Conservation (phyloP, 2,113 vertebrate genomes). For the Pelmatolapia mariae region DNA sequence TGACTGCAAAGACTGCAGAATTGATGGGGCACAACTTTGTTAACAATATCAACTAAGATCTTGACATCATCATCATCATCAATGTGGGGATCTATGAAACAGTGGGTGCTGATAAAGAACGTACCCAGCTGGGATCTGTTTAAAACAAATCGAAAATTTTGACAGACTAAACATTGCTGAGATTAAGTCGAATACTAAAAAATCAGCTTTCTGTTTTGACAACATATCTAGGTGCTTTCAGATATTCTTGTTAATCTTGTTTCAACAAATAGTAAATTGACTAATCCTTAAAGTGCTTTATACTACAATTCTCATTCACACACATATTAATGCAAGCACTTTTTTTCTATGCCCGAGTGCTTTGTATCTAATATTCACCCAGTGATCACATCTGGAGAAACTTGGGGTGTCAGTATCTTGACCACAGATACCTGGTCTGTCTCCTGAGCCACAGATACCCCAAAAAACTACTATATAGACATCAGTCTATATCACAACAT, state of each 20-base stretch:
- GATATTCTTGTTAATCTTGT: background rate
- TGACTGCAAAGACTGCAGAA: background rate
- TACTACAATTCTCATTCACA: background rate
- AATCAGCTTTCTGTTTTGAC: background rate
- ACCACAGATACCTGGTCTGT: background rate
- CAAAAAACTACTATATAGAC: rapidly evolving
- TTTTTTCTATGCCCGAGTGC: background rate
- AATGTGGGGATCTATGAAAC: background rate
- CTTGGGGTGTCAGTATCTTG: background rate
- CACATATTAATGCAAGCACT: background rate
- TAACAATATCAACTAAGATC: background rate
- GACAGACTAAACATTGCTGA: background rate
- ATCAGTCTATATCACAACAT: background rate
- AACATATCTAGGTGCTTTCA: background rate
- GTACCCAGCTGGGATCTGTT: background rate
- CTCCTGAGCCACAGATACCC: background rate
- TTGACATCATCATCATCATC: background rate
- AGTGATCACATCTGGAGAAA: background rate
- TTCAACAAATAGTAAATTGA: background rate
- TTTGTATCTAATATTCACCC: background rate
- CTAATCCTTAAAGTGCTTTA: background rate
- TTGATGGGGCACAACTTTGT: background rate
- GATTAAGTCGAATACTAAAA: background rate
- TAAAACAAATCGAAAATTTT: background rate
- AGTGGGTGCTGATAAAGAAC: background rate